phyloP scores from a whole-genome alignment of 2,888 invertebrate species.

The Herminia tarsipennalis region DNA sequence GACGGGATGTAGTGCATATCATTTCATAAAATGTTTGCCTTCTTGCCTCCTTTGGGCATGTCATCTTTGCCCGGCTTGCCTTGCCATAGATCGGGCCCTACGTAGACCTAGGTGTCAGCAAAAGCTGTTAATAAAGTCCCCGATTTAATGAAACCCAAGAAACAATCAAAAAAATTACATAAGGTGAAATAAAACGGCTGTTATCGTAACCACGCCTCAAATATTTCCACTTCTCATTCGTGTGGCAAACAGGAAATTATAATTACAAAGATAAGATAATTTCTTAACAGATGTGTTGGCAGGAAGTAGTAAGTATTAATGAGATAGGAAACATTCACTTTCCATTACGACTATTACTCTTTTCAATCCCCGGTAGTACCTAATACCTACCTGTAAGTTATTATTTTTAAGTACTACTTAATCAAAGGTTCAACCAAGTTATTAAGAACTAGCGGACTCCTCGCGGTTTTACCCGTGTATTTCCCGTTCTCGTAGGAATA shows the following conservation, averaged over 20 bases:
- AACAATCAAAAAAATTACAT: conserved; percentile 6
- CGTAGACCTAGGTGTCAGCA: not conserved
- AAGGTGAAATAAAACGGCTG: conserved; percentile 4
- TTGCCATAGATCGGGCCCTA: no score
- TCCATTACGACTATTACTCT: not conserved
- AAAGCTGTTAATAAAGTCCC: not conserved
- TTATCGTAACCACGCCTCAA: not conserved
- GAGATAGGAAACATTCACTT: conserved; percentile 8
- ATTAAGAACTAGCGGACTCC: no score
- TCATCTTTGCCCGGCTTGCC: no score
- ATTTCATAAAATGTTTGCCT: no score
- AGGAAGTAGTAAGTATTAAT: conserved; percentile 8
- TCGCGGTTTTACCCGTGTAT: no score
- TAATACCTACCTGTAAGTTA: no score
- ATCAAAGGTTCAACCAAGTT: no score
- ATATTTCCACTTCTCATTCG: conserved; percentile 6
- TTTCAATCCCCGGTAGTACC: not conserved
- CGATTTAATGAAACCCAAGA: conserved; percentile 3
- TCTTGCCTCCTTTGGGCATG: no score
- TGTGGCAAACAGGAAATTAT: conserved; percentile 12
- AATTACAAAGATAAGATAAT: conserved; percentile 15
- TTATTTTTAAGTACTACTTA: not conserved
- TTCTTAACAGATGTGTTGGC: conserved; percentile 6
- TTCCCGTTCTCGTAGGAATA: no score
- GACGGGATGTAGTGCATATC: no score